Conservation (phyloP, 2,888 invertebrate species). For the Acleris holmiana region DNA sequence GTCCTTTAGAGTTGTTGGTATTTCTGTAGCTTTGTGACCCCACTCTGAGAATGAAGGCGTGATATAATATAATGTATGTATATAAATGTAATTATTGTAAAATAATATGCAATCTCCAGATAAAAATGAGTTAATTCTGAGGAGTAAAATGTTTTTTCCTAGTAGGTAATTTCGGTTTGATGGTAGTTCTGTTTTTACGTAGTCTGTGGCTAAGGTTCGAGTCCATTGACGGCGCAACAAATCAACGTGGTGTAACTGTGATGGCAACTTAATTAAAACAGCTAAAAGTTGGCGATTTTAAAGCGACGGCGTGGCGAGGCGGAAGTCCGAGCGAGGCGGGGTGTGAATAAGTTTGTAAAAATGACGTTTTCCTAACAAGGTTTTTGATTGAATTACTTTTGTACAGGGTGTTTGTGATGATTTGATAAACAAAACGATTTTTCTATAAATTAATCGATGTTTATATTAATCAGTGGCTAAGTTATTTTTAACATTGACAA, state of each 20-base stretch:
- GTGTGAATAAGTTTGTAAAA: neutral
- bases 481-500: too few species aligned
- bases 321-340: slow-evolving; percentile 36
- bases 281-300: slow-evolving; percentile 77
- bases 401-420: too few species aligned
- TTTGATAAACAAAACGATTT: too few species aligned
- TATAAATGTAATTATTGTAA: too few species aligned
- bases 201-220: slow-evolving; percentile 7
- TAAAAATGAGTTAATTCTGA: too few species aligned
- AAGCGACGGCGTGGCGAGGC: slow-evolving; percentile 49
- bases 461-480: too few species aligned
- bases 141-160: neutral
- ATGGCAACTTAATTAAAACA: slow-evolving; percentile 82
- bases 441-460: too few species aligned
- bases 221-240: slow-evolving; percentile 52
- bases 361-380: neutral
- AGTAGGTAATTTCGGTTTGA: neutral
- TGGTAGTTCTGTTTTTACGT: slow-evolving; percentile 35
- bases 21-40: too few species aligned
- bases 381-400: neutral
- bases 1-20: too few species aligned
- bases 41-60: too few species aligned
- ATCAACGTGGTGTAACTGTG: slow-evolving; percentile 75
- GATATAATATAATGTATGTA: too few species aligned
- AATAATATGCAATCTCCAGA: too few species aligned